These are phyloP conservation scores for Propithecus coquereli DNA, from an alignment of 2,113 vertebrate species.

Conservation along the genomic window DNA sequence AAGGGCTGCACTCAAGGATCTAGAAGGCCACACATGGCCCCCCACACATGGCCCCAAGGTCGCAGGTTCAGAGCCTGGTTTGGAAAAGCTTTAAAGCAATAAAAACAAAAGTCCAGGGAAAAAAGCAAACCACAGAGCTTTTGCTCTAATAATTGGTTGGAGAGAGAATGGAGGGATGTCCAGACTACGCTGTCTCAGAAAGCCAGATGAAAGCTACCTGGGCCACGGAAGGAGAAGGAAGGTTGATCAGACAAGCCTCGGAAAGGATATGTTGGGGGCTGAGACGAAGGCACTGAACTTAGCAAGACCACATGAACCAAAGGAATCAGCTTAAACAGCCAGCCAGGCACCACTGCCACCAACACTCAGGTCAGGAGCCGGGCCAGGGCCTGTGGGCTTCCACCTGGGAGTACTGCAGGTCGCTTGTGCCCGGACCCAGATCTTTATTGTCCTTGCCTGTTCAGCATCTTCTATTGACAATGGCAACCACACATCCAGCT, in stretches of 20 bases:
- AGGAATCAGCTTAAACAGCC: neutral
- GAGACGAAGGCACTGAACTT: neutral
- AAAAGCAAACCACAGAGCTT: neutral
- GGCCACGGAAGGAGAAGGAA: neutral
- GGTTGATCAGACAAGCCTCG: neutral
- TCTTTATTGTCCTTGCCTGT: neutral
- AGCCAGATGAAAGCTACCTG: neutral
- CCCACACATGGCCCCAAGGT: no score
- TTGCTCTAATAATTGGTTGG: neutral
- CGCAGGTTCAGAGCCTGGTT: neutral
- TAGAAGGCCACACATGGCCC: no score
- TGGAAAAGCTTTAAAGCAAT: neutral
- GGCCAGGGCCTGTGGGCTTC: neutral
- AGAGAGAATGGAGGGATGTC: neutral
- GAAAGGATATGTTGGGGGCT: neutral
- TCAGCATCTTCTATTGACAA: neutral
- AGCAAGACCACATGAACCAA: neutral
- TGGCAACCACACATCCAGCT: neutral
- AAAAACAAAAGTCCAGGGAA: neutral
- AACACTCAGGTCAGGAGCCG: neutral
- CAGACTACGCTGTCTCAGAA: neutral
- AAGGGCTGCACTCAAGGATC: no score
- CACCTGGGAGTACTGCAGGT: no score
- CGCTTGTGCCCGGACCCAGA: rapidly evolving
- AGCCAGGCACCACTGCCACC: no score